A percentile compares a stretch with the other conserved stretches of the same genome.
Evolutionary conservation across 2,888 invertebrate species (phyloP).

Genomic region (Unio delphinus): DNA sequence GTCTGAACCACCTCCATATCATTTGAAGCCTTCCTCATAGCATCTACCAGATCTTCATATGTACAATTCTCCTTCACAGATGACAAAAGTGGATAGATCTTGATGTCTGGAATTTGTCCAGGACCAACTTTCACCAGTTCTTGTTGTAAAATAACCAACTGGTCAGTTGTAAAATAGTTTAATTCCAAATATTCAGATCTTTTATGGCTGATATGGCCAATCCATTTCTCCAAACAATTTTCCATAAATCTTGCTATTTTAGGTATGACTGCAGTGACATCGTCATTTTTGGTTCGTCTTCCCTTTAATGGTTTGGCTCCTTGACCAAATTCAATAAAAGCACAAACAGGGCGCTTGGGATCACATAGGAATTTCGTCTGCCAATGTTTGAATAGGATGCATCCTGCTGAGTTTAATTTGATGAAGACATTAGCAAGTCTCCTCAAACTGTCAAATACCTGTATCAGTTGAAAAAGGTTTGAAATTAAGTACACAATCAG

Average conservation of each 20-base stretch:
- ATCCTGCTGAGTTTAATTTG: slow-evolving; percentile 55
- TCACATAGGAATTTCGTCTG: slow-evolving; percentile 46
- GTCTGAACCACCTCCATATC: slow-evolving; percentile 9
- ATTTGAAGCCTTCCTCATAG: slow-evolving; percentile 11
- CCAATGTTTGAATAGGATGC: slow-evolving; percentile 58
- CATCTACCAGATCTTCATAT: too few relatives aligned
- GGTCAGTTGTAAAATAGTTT: slow-evolving; percentile 48
- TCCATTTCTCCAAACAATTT: slow-evolving; percentile 48
- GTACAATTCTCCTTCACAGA: too few relatives aligned
- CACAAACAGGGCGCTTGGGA: too few relatives aligned
- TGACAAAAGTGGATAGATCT: too few relatives aligned
- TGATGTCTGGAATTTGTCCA: too few relatives aligned
- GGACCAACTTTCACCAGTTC: too few relatives aligned
- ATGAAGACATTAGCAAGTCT: slow-evolving; percentile 52
- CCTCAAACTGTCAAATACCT: slow-evolving; percentile 59
- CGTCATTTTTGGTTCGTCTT: slow-evolving; percentile 15
- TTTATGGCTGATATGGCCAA: slow-evolving; percentile 40
- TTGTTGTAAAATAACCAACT: too few relatives aligned
- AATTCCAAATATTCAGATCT: slow-evolving; percentile 42
- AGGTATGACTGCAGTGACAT: slow-evolving; percentile 36
- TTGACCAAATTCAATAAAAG: too few relatives aligned
- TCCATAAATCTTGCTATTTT: slow-evolving; percentile 52
- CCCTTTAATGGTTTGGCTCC: too few relatives aligned
- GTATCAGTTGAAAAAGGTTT: too few relatives aligned
- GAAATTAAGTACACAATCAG: too few relatives aligned